Evolutionary conservation across 2,113 vertebrate species (phyloP).

Genomic region (Haemorhous mexicanus): DNA sequence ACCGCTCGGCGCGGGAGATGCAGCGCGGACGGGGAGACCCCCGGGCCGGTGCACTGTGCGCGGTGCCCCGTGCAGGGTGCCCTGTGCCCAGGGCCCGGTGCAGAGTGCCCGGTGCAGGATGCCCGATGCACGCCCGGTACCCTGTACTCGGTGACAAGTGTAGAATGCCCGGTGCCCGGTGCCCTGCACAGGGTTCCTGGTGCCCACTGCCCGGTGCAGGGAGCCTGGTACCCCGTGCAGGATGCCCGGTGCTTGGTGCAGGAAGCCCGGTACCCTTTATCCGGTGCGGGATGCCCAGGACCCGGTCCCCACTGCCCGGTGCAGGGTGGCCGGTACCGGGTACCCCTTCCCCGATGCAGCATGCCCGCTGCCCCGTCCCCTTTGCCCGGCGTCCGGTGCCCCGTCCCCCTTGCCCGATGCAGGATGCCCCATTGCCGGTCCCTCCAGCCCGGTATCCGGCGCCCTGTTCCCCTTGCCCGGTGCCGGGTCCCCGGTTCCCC

Average conservation of each 20-base stretch:
- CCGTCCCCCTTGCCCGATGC: background rate
- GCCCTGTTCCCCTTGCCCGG: background rate
- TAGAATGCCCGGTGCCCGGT: background rate
- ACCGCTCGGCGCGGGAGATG: too few species aligned
- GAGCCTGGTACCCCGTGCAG: background rate
- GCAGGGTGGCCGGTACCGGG: background rate
- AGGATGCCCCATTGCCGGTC: background rate
- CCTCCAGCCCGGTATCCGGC: background rate
- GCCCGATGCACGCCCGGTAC: background rate
- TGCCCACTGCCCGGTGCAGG: background rate
- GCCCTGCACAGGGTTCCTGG: background rate
- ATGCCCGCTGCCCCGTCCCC: accelerated
- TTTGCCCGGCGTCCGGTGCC: background rate
- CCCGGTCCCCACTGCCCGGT: too few species aligned
- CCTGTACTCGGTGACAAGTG: background rate
- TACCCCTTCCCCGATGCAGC: background rate
- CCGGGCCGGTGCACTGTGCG: accelerated
- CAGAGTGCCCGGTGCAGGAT: background rate
- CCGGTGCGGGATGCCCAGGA: accelerated
- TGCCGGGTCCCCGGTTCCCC: background rate
- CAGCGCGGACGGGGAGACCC: background rate
- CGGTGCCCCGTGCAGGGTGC: too few species aligned
- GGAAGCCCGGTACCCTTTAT: background rate
- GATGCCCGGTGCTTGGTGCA: background rate
- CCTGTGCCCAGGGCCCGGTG: background rate